These are phyloP conservation scores for Eublepharis macularius DNA, from an alignment of 2,113 vertebrate genomes.

Conservation along the genomic window DNA sequence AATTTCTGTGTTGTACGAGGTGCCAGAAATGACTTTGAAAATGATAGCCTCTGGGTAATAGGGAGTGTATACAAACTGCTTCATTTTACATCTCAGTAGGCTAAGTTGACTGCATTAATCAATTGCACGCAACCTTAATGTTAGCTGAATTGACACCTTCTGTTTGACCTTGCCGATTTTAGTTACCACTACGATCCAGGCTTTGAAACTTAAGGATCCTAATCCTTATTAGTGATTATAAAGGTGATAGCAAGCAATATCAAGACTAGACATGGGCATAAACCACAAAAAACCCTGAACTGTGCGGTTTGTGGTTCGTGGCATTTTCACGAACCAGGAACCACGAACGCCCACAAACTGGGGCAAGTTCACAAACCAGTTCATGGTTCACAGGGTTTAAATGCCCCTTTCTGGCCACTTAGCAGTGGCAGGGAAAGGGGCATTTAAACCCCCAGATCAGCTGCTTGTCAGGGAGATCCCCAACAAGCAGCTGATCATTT, in stretches of 20 bases:
- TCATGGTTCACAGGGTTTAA: too few species aligned
- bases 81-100: conserved; percentile 58
- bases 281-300: too few species aligned
- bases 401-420: too few species aligned
- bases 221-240: conserved; percentile 25
- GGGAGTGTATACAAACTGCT: conserved; percentile 57
- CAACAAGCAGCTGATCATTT: too few species aligned
- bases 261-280: too few species aligned
- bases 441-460: too few species aligned
- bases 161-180: conserved; percentile 36
- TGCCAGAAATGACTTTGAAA: conserved; percentile 59
- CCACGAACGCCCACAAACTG: too few species aligned
- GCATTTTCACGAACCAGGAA: too few species aligned
- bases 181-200: not conserved
- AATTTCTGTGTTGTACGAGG: conserved; percentile 43
- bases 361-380: too few species aligned
- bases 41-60: conserved; percentile 56
- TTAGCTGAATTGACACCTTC: conserved; percentile 33
- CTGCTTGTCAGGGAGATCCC: too few species aligned
- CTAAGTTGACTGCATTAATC: conserved; percentile 55
- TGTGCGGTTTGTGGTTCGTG: too few species aligned
- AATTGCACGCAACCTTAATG: conserved; percentile 24
- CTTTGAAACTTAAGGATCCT: conserved; percentile 10
- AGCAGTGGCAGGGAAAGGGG: too few species aligned
- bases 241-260: not conserved